Evolutionary conservation across 2,797 vertebrate species (phyloP).

Genomic region (Pygocentrus nattereri): DNA sequence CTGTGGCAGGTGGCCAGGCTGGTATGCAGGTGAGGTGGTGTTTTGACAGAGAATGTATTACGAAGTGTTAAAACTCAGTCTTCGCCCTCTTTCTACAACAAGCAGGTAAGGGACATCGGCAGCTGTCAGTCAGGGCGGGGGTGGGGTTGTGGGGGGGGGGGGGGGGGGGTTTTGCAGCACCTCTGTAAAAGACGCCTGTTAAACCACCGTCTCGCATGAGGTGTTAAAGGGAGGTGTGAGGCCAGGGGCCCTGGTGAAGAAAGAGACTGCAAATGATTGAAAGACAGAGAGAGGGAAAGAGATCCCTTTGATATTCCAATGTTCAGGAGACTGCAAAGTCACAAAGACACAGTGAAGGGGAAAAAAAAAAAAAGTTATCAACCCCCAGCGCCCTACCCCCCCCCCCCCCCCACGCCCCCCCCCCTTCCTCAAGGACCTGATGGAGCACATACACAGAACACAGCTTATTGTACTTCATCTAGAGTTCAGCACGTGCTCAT

Average conservation of each 20-base stretch:
- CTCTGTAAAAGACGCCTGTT: slow-evolving; percentile 57
- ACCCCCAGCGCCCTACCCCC: no score
- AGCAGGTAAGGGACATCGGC: slow-evolving; percentile 54
- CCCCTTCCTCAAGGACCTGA: background rate
- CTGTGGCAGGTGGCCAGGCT: slow-evolving; percentile 46
- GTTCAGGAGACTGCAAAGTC: slow-evolving; percentile 50
- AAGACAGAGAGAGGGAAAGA: slow-evolving; percentile 43
- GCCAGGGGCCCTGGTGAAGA: slow-evolving; percentile 48
- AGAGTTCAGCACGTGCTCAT: background rate
- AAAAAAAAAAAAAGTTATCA: background rate
- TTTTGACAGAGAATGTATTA: slow-evolving; percentile 50
- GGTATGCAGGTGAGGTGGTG: slow-evolving; percentile 55
- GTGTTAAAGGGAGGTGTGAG: slow-evolving; percentile 60
- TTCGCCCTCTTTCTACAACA: slow-evolving; percentile 55
- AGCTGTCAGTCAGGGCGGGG: slow-evolving; percentile 43
- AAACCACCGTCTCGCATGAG: slow-evolving; percentile 61
- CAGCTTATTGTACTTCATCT: background rate
- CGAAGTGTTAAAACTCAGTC: slow-evolving; percentile 56
- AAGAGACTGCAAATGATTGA: slow-evolving; percentile 41
- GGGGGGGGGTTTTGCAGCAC: slow-evolving; percentile 18
- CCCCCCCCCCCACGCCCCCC: no score
- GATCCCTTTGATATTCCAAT: slow-evolving; percentile 54
- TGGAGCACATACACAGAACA: background rate
- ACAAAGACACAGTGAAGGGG: slow-evolving; percentile 40
- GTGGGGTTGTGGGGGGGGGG: background rate